A percentile compares a stretch with the other conserved stretches of the same genome.
phyloP scores from a whole-genome alignment of 64 coral and sea anemone genomes.

The Actinia equina region DNA sequence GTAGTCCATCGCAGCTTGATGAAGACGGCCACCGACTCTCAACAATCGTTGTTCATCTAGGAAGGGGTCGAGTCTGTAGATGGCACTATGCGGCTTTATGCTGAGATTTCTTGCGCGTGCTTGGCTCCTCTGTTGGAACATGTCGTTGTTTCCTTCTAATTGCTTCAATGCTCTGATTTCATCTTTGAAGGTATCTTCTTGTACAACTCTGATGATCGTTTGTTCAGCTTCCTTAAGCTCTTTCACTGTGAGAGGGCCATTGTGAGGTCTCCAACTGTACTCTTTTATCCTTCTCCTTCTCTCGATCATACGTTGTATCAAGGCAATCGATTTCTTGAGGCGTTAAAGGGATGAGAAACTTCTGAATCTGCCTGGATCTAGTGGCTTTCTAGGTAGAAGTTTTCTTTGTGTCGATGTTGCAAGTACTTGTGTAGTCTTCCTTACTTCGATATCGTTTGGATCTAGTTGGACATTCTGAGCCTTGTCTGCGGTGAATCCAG shows the following conservation, averaged over 20 bases:
- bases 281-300: constrained; percentile 21
- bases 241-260: constrained; percentile 13
- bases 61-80: constrained; percentile 53
- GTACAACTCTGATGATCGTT: constrained; percentile 28
- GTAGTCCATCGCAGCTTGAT: background rate
- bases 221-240: constrained; percentile 29
- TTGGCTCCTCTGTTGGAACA: constrained; percentile 32
- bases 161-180: constrained; percentile 9
- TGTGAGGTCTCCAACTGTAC: constrained; percentile 12
- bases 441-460: background rate
- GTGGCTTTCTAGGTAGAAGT: no score
- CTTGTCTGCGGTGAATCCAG: background rate
- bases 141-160: constrained; percentile 1
- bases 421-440: background rate
- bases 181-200: constrained; percentile 6
- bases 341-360: constrained; percentile 10
- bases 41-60: constrained; percentile 46
- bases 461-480: background rate
- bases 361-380: constrained; percentile 2
- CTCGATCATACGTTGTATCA: constrained; percentile 38
- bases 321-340: constrained; percentile 15
- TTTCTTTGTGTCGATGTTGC: background rate
- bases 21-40: constrained; percentile 51
- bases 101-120: constrained; percentile 23
- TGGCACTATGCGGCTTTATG: constrained; percentile 20